Evolutionary conservation across 2,113 vertebrate genomes (phyloP), one percentile per base, ranked within the genome.

Genomic region (Ancistrus triradiatus): DNA sequence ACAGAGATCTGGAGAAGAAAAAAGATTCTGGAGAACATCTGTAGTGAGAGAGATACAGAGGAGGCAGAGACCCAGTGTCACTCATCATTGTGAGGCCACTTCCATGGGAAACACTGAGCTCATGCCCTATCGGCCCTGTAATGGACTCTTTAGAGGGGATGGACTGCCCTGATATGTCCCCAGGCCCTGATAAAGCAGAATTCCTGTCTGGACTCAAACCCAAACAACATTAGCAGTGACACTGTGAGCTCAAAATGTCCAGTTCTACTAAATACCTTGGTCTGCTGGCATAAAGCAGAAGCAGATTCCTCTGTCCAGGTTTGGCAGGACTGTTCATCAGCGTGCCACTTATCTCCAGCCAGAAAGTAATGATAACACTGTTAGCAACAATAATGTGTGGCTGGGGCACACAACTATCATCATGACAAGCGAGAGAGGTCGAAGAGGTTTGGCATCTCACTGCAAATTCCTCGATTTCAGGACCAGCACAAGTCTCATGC

Each of bases 251-350:
- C 51, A 31, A 51, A 18, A 28, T 24, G 40, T 44, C 28, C 25
- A 69, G 63, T 27, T 73, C 73, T 84, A 72, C 72, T 78, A 64
- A 58, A 59, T 70, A 75, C 81, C 76, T 79, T 76, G 83, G 69
- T 72, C 83, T 78, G 79, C 74, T 81, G 82, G 82, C 62, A 63
- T 86, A 85, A 89, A 81, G 76, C 84, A 85, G 88, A 86, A 78
- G 48, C 83, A 80, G 75, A 83, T 72, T 75, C 76, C 78, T 74
- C 68, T 75, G 64, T 77, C 78, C 82, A 86, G 88, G 87, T 89
- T 83, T 27, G 24, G 72, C 67, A 64, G 49, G 81, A 71, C 80
- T 77, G 82, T 62, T 67, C 35, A 72, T 35, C 63, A 57, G 44
- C 18, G 19, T 56, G 37, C 22, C 63, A 63, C 70, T 67, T 72